A percentile compares a stretch with the other conserved stretches of the same genome.
phyloP scores from a whole-genome alignment of 2,797 vertebrate genomes.

The Toxotes lorentzi region DNA sequence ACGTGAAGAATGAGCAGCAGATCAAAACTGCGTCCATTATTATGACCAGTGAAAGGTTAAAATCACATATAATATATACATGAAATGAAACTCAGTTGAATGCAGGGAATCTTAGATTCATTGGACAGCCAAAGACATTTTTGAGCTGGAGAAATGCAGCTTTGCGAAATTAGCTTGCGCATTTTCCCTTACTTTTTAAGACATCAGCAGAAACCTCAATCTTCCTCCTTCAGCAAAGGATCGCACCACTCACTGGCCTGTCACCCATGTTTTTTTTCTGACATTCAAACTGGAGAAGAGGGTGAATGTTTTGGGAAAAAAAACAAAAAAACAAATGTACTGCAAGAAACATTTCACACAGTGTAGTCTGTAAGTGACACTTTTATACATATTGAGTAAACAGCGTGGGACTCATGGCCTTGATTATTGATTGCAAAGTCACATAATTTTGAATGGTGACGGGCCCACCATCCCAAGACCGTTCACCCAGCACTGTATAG shows the following conservation, averaged over 20 bases:
- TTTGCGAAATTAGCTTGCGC: slow-evolving; percentile 27
- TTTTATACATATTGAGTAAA: background rate
- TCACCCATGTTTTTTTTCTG: background rate
- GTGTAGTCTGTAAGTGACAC: background rate
- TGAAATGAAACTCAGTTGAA: slow-evolving; percentile 23
- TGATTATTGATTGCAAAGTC: background rate
- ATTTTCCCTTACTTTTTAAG: background rate
- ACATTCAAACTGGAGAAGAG: background rate
- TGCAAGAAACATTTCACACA: background rate
- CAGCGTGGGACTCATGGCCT: background rate
- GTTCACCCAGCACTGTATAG: background rate
- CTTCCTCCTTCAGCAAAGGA: too few species aligned
- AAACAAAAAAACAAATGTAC: background rate
- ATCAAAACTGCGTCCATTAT: slow-evolving; percentile 13
- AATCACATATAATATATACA: slow-evolving; percentile 48
- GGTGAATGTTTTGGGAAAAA: background rate
- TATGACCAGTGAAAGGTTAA: slow-evolving; percentile 22
- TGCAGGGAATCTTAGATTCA: slow-evolving; percentile 15
- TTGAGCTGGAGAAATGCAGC: slow-evolving; percentile 18
- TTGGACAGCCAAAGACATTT: slow-evolving; percentile 11
- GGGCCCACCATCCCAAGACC: background rate
- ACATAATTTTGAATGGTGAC: background rate
- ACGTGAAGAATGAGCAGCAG: slow-evolving; percentile 23
- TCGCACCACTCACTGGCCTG: background rate
- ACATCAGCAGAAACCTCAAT: background rate